Evolutionary conservation across 2,888 invertebrate genomes (phyloP).

Genomic region (Tortricodes alternella): DNA sequence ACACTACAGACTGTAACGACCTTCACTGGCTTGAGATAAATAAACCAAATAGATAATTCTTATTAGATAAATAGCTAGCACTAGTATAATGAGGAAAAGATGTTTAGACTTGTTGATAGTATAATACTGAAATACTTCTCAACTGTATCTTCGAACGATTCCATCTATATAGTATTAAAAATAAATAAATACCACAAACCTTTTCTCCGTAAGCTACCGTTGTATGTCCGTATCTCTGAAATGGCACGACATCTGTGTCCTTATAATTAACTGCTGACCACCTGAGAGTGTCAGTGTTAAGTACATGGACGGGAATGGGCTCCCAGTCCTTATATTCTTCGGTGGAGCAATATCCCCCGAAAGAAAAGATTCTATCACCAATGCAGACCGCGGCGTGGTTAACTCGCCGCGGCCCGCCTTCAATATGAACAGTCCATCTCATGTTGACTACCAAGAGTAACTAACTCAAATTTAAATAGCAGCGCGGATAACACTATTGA

Average conservation of each 20-base stretch:
- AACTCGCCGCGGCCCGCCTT: conserved; percentile 95
- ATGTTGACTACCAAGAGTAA: conserved; percentile 61
- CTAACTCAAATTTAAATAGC: neutral
- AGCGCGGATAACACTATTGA: conserved; percentile 5
- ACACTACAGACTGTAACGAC: too few species aligned
- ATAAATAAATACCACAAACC: conserved; percentile 49
- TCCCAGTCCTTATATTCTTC: conserved; percentile 89
- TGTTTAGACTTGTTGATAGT: too few species aligned
- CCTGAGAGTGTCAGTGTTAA: conserved; percentile 87
- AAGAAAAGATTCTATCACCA: conserved; percentile 91
- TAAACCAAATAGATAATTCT: too few species aligned
- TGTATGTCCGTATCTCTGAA: conserved; percentile 96
- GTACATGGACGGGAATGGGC: conserved; percentile 93
- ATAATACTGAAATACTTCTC: too few species aligned
- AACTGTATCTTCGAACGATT: too few species aligned
- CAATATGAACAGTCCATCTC: conserved; percentile 93
- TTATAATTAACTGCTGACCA: conserved; percentile 82
- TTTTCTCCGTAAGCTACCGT: conserved; percentile 90
- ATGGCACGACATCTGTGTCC: conserved; percentile 84
- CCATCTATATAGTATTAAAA: neutral
- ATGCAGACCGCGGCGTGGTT: conserved; percentile 95
- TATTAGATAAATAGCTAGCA: too few species aligned
- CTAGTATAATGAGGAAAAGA: too few species aligned
- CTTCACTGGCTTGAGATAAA: too few species aligned
- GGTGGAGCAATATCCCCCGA: conserved; percentile 95